Evolutionary conservation across 2,888 invertebrate genomes (phyloP).

Genomic region (Tenodera sinensis): DNA sequence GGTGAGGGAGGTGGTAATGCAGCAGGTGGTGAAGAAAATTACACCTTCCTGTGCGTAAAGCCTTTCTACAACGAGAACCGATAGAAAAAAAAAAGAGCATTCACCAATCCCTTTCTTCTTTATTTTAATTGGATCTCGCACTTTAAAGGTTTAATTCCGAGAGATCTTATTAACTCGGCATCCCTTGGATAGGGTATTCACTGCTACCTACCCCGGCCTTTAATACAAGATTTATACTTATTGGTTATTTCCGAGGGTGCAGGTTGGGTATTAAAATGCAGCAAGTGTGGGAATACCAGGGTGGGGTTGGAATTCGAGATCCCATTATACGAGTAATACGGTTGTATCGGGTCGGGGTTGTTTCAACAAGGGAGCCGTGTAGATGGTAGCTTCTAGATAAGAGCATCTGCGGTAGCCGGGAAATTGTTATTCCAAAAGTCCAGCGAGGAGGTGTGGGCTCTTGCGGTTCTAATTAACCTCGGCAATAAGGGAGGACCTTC

Average conservation of each 20-base stretch:
- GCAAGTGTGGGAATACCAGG: background rate
- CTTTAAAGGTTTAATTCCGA: background rate
- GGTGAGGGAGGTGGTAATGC: background rate
- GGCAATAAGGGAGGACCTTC: background rate
- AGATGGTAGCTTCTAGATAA: background rate
- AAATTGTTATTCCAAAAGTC: background rate
- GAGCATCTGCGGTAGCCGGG: background rate
- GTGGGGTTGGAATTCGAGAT: background rate
- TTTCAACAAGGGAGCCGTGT: background rate
- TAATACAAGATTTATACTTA: slow-evolving; percentile 6
- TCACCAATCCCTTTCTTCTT: background rate
- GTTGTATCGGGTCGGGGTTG: background rate
- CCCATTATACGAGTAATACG: background rate
- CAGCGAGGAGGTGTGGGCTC: background rate
- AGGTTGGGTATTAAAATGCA: background rate
- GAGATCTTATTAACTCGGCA: background rate
- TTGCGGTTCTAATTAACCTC: background rate
- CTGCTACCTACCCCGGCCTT: background rate
- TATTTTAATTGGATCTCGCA: slow-evolving; percentile 16
- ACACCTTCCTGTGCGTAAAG: background rate
- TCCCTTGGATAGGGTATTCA: background rate
- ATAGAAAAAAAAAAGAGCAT: background rate
- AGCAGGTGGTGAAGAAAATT: background rate
- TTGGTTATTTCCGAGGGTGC: slow-evolving; percentile 1
- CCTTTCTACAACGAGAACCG: background rate